Evolutionary conservation across 1,140 invertebrate genomes (phyloP).

Genomic region (Limonius californicus): DNA sequence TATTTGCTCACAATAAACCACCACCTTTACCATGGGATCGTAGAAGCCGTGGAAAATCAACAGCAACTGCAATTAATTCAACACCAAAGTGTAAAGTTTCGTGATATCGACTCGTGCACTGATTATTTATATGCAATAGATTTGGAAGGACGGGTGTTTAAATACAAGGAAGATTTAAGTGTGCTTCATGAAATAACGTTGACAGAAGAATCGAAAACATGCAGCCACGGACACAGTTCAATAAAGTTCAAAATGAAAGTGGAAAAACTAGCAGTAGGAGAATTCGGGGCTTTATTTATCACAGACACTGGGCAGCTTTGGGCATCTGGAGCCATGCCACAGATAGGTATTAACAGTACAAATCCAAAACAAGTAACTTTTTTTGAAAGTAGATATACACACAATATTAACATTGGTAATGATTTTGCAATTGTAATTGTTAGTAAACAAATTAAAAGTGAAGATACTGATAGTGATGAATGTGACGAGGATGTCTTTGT

Average conservation of each 20-base stretch:
- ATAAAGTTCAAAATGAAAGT: conserved; percentile 59
- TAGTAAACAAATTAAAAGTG: conserved; percentile 54
- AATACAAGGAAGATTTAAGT: conserved; percentile 53
- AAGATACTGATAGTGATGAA: conserved; percentile 60
- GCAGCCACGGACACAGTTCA: conserved; percentile 60
- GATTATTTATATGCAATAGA: conserved; percentile 60
- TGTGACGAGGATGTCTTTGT: conserved; percentile 61
- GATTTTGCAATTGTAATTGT: conserved; percentile 67
- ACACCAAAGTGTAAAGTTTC: conserved; percentile 22
- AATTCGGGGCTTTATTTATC: conserved; percentile 60
- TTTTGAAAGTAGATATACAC: conserved; percentile 62
- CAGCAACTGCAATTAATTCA: conserved; percentile 26
- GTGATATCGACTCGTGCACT: conserved; percentile 59
- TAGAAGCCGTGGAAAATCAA: conserved; percentile 30
- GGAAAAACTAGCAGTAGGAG: conserved; percentile 57
- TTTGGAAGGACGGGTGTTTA: conserved; percentile 57
- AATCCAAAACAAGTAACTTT: conserved; percentile 63
- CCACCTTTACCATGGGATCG: conserved; percentile 35
- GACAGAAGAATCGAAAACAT: conserved; percentile 60
- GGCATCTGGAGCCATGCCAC: conserved; percentile 67
- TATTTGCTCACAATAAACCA: conserved; percentile 35
- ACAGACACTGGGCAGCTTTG: conserved; percentile 68
- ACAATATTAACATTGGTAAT: conserved; percentile 60
- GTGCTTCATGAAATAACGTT: conserved; percentile 58
- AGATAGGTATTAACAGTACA: conserved; percentile 59